Conservation (phyloP, 2,888 invertebrate species). For the Baccha elongata region DNA sequence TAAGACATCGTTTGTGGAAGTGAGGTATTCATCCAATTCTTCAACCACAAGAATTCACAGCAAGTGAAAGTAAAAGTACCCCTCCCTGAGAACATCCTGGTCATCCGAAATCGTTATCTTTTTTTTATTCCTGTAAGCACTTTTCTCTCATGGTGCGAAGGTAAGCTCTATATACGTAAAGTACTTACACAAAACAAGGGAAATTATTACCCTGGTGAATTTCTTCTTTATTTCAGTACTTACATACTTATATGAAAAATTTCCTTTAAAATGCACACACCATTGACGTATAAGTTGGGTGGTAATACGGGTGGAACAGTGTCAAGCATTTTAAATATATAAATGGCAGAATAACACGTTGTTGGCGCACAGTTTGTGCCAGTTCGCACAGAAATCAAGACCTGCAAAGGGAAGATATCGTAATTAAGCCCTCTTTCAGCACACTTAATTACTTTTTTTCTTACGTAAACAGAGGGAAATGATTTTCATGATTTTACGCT, state of each 20-base stretch:
- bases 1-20: no score
- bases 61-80: no score
- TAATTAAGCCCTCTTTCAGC: slow-evolving; percentile 79
- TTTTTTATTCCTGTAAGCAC: no score
- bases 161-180: no score
- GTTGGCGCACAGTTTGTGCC: neutral
- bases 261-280: slow-evolving; percentile 26
- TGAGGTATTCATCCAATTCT: no score
- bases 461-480: slow-evolving; percentile 77
- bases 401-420: slow-evolving; percentile 75
- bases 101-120: no score
- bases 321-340: neutral
- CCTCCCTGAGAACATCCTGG: no score
- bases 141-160: no score
- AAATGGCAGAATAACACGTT: neutral
- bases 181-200: no score
- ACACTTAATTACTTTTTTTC: slow-evolving; percentile 80
- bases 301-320: neutral
- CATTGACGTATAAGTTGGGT: neutral
- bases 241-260: slow-evolving; percentile 16
- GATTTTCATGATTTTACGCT: slow-evolving; percentile 54
- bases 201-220: neutral
- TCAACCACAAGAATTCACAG: no score
- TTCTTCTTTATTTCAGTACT: neutral
- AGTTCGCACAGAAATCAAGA: slow-evolving; percentile 24